Conservation (phyloP, 2,113 vertebrate species). For the Physeter macrocephalus region DNA sequence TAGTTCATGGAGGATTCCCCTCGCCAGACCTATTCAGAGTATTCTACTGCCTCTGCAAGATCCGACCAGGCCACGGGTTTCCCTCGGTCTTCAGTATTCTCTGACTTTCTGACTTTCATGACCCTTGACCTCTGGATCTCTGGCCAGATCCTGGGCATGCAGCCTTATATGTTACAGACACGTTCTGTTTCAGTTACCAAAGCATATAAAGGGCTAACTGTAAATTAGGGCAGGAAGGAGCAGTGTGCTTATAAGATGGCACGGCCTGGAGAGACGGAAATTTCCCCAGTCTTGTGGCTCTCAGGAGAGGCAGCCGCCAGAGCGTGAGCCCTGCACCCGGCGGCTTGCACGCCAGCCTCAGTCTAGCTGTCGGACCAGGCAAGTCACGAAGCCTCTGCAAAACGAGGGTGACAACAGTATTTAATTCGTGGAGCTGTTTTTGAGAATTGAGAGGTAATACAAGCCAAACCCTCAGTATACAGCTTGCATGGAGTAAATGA, state of each 20-base stretch:
- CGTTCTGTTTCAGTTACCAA: not conserved
- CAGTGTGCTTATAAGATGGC: not conserved
- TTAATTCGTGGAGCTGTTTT: not conserved
- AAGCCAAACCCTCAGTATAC: not conserved
- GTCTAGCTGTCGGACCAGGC: not conserved
- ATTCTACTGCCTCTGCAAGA: not conserved
- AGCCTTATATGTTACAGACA: not conserved
- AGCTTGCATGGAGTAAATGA: not conserved
- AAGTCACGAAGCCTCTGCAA: not conserved
- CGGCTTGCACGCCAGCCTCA: accelerated
- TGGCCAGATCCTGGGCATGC: not conserved
- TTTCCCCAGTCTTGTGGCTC: not conserved
- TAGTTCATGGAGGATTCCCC: accelerated
- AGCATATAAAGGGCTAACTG: accelerated
- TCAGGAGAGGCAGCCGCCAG: no score
- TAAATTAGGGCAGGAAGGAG: not conserved
- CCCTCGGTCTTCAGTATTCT: accelerated
- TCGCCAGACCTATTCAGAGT: accelerated
- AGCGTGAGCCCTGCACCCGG: accelerated
- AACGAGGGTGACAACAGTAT: no score
- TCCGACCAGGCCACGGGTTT: accelerated
- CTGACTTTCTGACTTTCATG: not conserved
- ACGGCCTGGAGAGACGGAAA: accelerated
- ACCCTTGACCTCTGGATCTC: not conserved
- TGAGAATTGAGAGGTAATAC: not conserved